Conservation (phyloP, 2,797 vertebrate species). For the Bradypodion ventrale region DNA sequence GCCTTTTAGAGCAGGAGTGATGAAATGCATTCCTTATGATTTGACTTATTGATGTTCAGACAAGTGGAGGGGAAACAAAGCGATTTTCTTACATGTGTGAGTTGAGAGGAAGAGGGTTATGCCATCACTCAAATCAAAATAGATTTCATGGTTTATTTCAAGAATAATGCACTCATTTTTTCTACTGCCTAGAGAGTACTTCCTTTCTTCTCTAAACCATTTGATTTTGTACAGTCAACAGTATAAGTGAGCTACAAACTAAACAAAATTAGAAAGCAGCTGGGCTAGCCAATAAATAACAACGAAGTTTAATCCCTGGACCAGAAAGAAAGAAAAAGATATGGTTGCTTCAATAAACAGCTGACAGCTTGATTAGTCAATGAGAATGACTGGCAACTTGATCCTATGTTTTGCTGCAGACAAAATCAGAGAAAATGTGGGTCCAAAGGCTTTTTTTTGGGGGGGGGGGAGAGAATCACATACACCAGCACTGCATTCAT, state of each 20-base stretch:
- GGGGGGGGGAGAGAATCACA: background rate
- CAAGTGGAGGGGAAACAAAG: background rate
- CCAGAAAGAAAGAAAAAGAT: background rate
- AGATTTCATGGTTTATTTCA: background rate
- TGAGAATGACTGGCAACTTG: background rate
- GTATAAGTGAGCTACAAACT: background rate
- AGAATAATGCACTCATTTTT: background rate
- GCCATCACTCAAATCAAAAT: background rate
- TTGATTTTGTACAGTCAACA: conserved; percentile 11
- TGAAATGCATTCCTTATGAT: background rate
- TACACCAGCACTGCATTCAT: background rate
- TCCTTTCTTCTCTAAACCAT: background rate
- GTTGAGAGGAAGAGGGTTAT: background rate
- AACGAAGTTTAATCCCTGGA: background rate
- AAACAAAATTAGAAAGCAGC: conserved; percentile 3
- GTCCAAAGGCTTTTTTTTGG: too few relatives aligned
- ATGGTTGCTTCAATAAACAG: background rate
- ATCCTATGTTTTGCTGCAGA: background rate
- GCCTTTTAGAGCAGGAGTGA: background rate
- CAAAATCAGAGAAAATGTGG: background rate
- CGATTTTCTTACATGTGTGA: background rate
- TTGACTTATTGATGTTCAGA: background rate
- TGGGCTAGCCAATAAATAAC: conserved; percentile 16
- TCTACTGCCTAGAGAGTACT: background rate
- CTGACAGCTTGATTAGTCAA: background rate